Percentiles rank a stretch among this genome's conserved stretches.
phyloP scores from a whole-genome alignment of 1,140 invertebrate species.

The Lutraria rhynchaena region DNA sequence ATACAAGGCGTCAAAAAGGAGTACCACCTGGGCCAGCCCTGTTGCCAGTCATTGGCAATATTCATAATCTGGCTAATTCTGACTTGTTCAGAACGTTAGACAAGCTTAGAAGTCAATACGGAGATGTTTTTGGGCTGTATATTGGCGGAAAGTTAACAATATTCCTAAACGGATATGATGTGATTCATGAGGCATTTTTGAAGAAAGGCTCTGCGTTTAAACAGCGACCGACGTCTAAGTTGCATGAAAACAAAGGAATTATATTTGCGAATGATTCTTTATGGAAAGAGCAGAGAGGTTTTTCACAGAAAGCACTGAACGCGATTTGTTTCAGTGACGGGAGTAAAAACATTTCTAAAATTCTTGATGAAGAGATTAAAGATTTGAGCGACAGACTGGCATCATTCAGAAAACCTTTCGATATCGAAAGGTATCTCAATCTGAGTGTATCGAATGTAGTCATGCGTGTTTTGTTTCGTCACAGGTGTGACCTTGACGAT shows the following conservation, averaged over 20 bases:
- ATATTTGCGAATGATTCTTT: slow-evolving; percentile 1
- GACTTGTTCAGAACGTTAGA: not conserved
- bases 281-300: slow-evolving; percentile 32
- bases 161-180: slow-evolving; percentile 61
- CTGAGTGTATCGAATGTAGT: slow-evolving; percentile 56
- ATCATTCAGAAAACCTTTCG: not conserved
- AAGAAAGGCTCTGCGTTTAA: slow-evolving; percentile 55
- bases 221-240: slow-evolving; percentile 24
- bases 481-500: not conserved
- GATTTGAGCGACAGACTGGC: not conserved
- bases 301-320: not conserved
- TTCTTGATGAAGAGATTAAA: too few relatives aligned
- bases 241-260: not conserved
- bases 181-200: slow-evolving; percentile 57
- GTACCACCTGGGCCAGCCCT: slow-evolving; percentile 16
- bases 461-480: not conserved
- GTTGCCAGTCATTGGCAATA: slow-evolving; percentile 27
- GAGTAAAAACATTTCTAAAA: not conserved
- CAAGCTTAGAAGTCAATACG: slow-evolving; percentile 36
- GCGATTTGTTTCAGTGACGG: slow-evolving; percentile 8
- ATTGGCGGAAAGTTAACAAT: slow-evolving; percentile 49
- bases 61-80: not conserved
- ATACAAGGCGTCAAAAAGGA: not conserved
- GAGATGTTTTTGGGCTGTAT: slow-evolving; percentile 62
- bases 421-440: slow-evolving; percentile 3